These are phyloP conservation scores for Sericinus montela DNA, from an alignment of 2,888 invertebrate species.

Conservation along the genomic window DNA sequence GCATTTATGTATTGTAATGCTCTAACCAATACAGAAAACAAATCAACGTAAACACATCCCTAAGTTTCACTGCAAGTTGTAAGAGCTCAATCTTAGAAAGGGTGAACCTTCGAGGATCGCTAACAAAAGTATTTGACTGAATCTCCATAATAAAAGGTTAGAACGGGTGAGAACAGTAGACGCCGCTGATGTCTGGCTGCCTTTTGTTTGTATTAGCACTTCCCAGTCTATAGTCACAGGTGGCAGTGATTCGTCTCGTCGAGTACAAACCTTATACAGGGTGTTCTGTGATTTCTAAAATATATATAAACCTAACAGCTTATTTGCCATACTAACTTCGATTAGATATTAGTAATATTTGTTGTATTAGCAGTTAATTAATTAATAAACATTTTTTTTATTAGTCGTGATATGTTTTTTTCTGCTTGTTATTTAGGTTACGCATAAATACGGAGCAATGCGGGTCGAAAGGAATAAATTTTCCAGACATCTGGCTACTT, in stretches of 20 bases:
- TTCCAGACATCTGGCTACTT: too few relatives aligned
- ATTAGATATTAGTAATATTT: too few relatives aligned
- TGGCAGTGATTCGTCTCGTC: constrained; percentile 26
- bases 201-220: constrained; percentile 34
- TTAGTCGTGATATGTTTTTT: too few relatives aligned
- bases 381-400: too few relatives aligned
- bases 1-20: not conserved
- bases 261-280: constrained; percentile 17
- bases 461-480: too few relatives aligned
- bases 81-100: constrained; percentile 5
- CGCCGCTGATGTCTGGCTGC: constrained; percentile 18
- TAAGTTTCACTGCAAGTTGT: not conserved
- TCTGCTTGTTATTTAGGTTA: too few relatives aligned
- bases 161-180: not conserved
- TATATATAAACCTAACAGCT: too few relatives aligned
- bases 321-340: too few relatives aligned
- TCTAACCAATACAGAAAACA: not conserved
- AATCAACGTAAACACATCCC: not conserved
- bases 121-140: constrained; percentile 18
- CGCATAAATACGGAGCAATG: too few relatives aligned
- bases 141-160: constrained; percentile 15
- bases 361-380: too few relatives aligned
- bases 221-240: constrained; percentile 34
- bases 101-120: constrained; percentile 15
- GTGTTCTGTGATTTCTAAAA: not conserved